Percentiles rank a stretch among this genome's conserved stretches.
Conservation (phyloP, 2,888 invertebrate species). For the Tiphia femorata region DNA sequence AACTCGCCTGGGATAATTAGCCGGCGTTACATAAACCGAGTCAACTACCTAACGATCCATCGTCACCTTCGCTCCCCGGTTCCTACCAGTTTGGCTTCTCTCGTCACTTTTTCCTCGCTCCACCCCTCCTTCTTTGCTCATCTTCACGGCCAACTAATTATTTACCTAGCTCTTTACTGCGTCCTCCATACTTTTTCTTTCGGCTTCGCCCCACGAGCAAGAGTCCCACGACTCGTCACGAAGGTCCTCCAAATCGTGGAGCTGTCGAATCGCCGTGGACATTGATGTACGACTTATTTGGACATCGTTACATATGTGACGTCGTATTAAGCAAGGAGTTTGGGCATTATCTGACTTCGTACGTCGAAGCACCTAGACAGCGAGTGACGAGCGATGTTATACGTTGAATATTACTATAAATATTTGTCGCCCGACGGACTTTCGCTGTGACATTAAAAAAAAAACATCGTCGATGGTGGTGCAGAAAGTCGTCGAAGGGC, state of each 20-base stretch:
- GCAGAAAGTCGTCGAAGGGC: background rate
- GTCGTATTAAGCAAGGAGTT: background rate
- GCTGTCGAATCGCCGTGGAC: conserved; percentile 12
- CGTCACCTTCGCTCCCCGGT: conserved; percentile 45
- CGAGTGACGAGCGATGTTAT: no score
- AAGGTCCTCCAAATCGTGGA: no score
- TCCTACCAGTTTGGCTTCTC: background rate
- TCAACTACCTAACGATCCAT: conserved; percentile 57
- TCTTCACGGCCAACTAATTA: no score
- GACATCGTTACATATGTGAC: conserved; percentile 38
- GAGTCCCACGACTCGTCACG: no score
- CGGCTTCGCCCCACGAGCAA: no score
- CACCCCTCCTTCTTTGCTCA: background rate
- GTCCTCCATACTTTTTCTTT: background rate
- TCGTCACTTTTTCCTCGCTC: background rate
- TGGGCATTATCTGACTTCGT: background rate
- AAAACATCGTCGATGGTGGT: background rate
- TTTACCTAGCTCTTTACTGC: no score
- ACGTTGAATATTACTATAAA: no score
- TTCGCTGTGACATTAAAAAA: no score
- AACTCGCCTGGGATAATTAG: conserved; percentile 55
- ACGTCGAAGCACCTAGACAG: no score
- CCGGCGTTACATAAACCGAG: conserved; percentile 47
- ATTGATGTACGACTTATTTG: conserved; percentile 43
- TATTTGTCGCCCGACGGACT: no score